phyloP scores from a whole-genome alignment of 2,888 invertebrate species.

The Pseudolycoriella hygida region DNA sequence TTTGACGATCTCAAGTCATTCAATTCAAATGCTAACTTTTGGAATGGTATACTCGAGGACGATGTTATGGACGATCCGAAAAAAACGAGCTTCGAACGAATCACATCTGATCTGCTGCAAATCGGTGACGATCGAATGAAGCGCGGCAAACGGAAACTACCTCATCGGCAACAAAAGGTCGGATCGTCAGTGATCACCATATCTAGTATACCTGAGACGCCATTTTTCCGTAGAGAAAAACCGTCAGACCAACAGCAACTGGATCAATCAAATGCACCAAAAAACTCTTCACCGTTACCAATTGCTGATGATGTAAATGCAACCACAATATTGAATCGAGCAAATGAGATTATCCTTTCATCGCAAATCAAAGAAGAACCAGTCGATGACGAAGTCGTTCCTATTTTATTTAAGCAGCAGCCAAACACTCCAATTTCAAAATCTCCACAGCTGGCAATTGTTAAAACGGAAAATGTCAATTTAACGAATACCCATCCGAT shows the following conservation, averaged over 20 bases:
- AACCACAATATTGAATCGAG: slow-evolving; percentile 13
- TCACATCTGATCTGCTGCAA: too few relatives aligned
- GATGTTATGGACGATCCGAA: slow-evolving; percentile 23
- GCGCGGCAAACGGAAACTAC: not conserved
- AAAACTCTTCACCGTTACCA: slow-evolving; percentile 12
- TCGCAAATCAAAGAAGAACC: slow-evolving; percentile 13
- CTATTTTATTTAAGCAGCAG: slow-evolving; percentile 12
- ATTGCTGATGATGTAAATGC: not conserved
- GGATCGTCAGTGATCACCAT: not conserved
- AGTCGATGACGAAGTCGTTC: slow-evolving; percentile 14
- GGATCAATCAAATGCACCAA: slow-evolving; percentile 14
- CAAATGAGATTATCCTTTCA: slow-evolving; percentile 8
- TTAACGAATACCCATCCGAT: not conserved
- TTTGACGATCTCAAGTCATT: slow-evolving; percentile 27
- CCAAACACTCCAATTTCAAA: not conserved
- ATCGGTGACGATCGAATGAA: not conserved
- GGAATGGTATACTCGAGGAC: slow-evolving; percentile 29
- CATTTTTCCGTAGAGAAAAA: slow-evolving; percentile 6
- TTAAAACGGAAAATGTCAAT: slow-evolving; percentile 9
- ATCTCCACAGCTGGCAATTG: slow-evolving; percentile 4
- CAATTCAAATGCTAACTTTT: slow-evolving; percentile 27
- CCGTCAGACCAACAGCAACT: slow-evolving; percentile 9
- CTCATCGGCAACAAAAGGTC: not conserved
- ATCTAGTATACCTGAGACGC: not conserved
- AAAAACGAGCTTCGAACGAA: not conserved